These are phyloP conservation scores for Drosophila navojoa DNA, from an alignment of 1,140 invertebrate species.

Conservation along the genomic window DNA sequence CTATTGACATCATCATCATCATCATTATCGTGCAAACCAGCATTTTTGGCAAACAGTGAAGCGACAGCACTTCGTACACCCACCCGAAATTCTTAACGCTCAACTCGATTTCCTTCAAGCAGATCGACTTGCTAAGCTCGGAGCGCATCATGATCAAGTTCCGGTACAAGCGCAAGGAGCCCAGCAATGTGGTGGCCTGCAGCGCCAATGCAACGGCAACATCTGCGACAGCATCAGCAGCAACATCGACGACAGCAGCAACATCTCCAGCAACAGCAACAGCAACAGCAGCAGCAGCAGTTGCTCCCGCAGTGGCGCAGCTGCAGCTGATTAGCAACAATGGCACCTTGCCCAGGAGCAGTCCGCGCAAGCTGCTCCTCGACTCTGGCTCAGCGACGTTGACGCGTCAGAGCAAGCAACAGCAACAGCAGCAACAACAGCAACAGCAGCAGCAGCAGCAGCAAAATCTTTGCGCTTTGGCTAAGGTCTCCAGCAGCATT, in stretches of 20 bases:
- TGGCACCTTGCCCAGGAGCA: conserved; percentile 71
- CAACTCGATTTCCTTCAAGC: neutral
- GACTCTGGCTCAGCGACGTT: conserved; percentile 65
- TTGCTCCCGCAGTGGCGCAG: conserved; percentile 13
- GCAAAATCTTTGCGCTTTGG: conserved; percentile 45
- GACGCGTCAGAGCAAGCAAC: conserved; percentile 65
- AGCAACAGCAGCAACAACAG: neutral
- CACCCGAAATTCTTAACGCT: too few species aligned
- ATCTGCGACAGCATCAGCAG: conserved; percentile 60
- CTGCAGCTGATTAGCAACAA: conserved; percentile 75
- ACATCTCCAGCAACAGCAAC: conserved; percentile 40
- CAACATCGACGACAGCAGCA: conserved; percentile 21
- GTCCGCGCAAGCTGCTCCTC: conserved; percentile 65
- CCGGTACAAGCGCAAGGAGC: conserved; percentile 87
- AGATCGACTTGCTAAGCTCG: neutral
- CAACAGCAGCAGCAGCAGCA: conserved; percentile 23
- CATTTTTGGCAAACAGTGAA: conserved; percentile 1
- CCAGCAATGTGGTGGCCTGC: conserved; percentile 67
- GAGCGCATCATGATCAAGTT: conserved; percentile 86
- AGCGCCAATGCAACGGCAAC: neutral
- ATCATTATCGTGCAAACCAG: neutral
- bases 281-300: conserved; percentile 47
- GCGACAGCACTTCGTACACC: neutral
- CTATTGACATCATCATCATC: conserved; percentile 1
- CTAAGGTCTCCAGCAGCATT: conserved; percentile 69